Conservation (phyloP, 2,888 invertebrate species). For the Rhagonycha lutea region DNA sequence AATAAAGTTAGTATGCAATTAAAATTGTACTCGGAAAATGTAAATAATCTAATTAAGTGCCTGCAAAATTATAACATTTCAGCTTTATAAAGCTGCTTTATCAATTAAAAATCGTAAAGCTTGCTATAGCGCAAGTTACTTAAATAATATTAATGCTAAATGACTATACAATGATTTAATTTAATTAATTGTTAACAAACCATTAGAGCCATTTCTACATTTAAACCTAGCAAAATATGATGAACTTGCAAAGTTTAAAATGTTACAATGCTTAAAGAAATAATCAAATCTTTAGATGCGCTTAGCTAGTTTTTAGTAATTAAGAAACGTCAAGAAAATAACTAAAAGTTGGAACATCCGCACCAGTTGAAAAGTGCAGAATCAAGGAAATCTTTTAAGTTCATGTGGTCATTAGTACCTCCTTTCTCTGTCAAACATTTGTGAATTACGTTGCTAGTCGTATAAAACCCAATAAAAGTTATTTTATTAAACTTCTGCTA, state of each 20-base stretch:
- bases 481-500: neutral
- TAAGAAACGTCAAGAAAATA: slow-evolving; percentile 23
- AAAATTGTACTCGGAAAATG: slow-evolving; percentile 18
- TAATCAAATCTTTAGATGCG: neutral
- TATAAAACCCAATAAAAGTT: neutral
- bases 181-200: neutral
- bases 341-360: slow-evolving; percentile 9
- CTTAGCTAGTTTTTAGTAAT: slow-evolving; percentile 11
- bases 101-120: neutral
- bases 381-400: slow-evolving; percentile 18
- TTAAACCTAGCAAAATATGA: neutral
- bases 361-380: slow-evolving; percentile 24
- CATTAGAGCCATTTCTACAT: neutral
- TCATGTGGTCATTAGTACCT: slow-evolving; percentile 23
- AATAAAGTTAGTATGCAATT: slow-evolving; percentile 15
- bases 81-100: neutral
- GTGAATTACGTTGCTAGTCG: slow-evolving; percentile 12
- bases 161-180: neutral
- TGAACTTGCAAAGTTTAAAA: neutral
- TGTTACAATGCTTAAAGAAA: neutral
- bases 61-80: slow-evolving; percentile 4
- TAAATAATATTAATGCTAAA: neutral
- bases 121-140: neutral
- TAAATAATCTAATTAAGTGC: slow-evolving; percentile 17
- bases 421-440: slow-evolving; percentile 17